These are phyloP conservation scores for Drosophila atripex DNA, from an alignment of 2,888 invertebrate genomes.

Conservation along the genomic window DNA sequence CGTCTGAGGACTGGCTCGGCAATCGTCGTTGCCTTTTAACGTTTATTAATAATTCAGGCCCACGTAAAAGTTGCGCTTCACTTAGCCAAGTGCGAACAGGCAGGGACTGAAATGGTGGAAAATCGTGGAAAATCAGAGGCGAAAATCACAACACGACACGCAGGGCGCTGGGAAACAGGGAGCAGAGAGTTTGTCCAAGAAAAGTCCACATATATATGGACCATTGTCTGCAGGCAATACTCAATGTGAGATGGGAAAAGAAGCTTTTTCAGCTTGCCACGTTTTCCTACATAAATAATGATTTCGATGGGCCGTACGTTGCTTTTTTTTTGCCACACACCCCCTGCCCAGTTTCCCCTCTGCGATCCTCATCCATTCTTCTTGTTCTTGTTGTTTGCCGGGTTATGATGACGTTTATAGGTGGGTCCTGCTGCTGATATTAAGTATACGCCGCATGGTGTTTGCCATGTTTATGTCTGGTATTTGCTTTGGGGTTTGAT, in stretches of 20 bases:
- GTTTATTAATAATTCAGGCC: constrained; percentile 82
- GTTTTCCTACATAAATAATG: constrained; percentile 76
- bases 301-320: constrained; percentile 64
- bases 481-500: constrained; percentile 40
- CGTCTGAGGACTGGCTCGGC: constrained; percentile 47
- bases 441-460: constrained; percentile 74
- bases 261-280: constrained; percentile 62
- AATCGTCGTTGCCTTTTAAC: constrained; percentile 78
- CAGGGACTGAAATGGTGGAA: constrained; percentile 24
- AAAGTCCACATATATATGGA: constrained; percentile 18
- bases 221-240: constrained; percentile 68
- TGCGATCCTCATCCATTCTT: background rate
- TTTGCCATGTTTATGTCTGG: constrained; percentile 46
- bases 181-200: background rate
- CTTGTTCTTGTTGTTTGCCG: constrained; percentile 47
- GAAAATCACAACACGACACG: constrained; percentile 43
- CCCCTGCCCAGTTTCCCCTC: constrained; percentile 15
- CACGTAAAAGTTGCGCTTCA: constrained; percentile 78
- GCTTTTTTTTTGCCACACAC: constrained; percentile 16
- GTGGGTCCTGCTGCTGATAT: constrained; percentile 65
- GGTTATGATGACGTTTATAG: constrained; percentile 79
- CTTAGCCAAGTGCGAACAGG: constrained; percentile 54
- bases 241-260: constrained; percentile 24
- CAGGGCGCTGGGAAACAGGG: constrained; percentile 6
- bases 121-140: constrained; percentile 39